Evolutionary conservation across 2,888 invertebrate species (phyloP).

Genomic region (Trissolcus japonicus): DNA sequence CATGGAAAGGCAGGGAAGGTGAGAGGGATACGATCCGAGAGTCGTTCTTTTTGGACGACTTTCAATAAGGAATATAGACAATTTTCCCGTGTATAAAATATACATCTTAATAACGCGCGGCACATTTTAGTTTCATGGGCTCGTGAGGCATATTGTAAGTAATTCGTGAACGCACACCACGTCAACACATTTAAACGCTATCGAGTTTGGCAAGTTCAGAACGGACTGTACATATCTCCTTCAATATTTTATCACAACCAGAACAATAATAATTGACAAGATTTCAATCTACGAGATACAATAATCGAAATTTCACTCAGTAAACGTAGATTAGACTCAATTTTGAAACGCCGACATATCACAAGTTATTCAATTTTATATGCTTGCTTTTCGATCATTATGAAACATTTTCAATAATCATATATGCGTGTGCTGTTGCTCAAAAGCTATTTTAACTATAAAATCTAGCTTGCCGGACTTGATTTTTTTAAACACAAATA

Average conservation of each 20-base stretch:
- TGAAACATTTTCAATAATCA: too few species aligned
- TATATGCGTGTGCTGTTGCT: too few species aligned
- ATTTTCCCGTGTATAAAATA: slow-evolving; percentile 38
- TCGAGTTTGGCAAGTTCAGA: slow-evolving; percentile 36
- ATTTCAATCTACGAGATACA: too few species aligned
- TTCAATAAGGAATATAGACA: slow-evolving; percentile 31
- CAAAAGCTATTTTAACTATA: background rate
- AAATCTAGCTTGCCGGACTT: slow-evolving; percentile 29
- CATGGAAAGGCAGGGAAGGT: slow-evolving; percentile 28
- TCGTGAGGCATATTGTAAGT: slow-evolving; percentile 47
- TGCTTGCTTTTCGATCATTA: too few species aligned
- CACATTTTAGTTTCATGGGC: slow-evolving; percentile 31
- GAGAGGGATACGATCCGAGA: slow-evolving; percentile 26
- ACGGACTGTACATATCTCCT: slow-evolving; percentile 11
- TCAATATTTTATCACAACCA: background rate
- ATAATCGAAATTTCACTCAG: too few species aligned
- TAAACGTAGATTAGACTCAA: too few species aligned
- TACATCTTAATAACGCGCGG: slow-evolving; percentile 25
- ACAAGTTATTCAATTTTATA: too few species aligned
- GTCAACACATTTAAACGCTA: slow-evolving; percentile 13
- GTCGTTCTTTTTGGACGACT: slow-evolving; percentile 21
- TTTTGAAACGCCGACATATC: background rate
- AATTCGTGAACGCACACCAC: slow-evolving; percentile 10
- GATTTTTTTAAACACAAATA: slow-evolving; percentile 27
- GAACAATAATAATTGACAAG: too few species aligned